These are phyloP conservation scores for Corvus hawaiiensis DNA, from an alignment of 2,113 vertebrate genomes.

Conservation along the genomic window DNA sequence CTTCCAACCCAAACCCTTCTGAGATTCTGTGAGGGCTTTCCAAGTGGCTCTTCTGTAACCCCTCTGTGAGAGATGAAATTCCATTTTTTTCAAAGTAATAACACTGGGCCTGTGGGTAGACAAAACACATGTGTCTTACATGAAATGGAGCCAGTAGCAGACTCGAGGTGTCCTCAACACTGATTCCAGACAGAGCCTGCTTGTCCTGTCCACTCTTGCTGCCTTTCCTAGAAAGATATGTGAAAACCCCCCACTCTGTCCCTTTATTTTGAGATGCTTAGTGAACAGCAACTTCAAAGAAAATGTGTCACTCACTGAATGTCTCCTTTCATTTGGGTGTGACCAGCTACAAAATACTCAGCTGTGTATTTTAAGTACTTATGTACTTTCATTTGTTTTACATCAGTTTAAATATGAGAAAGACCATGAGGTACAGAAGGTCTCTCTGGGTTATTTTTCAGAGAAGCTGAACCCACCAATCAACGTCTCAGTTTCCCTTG, in stretches of 20 bases:
- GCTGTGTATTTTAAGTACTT: neutral
- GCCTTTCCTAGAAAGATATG: neutral
- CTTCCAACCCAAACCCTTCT: neutral
- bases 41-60: neutral
- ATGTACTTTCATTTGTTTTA: neutral
- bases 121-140: neutral
- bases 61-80: neutral
- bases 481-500: constrained; percentile 41
- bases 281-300: neutral
- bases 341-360: neutral
- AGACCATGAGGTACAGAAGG: neutral
- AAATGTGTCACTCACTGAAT: neutral
- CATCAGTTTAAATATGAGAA: neutral
- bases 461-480: constrained; percentile 60
- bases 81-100: neutral
- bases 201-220: neutral
- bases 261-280: neutral
- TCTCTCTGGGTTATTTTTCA: constrained; percentile 23
- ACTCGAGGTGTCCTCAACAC: fast-evolving
- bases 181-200: fast-evolving
- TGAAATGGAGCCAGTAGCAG: neutral
- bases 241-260: fast-evolving
- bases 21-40: neutral
- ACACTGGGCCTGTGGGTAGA: neutral
- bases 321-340: neutral